Conservation (phyloP, 1,140 invertebrate species). For the Listronotus oregonensis region DNA sequence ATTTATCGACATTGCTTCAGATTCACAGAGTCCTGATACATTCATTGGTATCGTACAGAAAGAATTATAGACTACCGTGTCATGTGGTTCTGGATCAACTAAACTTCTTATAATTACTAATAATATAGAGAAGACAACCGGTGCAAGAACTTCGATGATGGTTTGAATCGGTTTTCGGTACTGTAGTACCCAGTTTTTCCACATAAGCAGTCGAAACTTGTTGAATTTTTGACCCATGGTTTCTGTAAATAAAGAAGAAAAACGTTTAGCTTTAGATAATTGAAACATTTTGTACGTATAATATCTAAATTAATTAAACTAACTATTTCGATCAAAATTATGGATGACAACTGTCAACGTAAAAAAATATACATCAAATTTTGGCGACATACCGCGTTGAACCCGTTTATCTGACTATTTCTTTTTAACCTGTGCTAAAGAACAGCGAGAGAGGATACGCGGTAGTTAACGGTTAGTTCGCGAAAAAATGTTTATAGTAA, state of each 20-base stretch:
- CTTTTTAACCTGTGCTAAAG: no score
- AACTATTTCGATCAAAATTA: no score
- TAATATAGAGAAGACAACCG: conserved; percentile 71
- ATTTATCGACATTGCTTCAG: background rate
- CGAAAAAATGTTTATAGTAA: no score
- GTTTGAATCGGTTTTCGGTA: conserved; percentile 73
- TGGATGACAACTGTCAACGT: no score
- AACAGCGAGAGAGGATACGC: no score
- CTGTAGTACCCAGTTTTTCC: conserved; percentile 85
- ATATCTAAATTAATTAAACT: no score
- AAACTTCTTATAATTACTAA: conserved; percentile 68
- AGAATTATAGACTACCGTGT: conserved; percentile 48
- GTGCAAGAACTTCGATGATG: conserved; percentile 70
- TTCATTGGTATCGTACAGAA: conserved; percentile 39
- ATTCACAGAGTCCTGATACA: background rate
- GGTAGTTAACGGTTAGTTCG: no score
- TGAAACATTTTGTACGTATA: no score
- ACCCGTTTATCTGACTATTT: no score
- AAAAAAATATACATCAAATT: no score
- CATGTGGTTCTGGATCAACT: conserved; percentile 53
- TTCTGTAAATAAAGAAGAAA: conserved; percentile 19
- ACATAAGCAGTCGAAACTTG: conserved; percentile 73
- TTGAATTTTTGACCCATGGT: conserved; percentile 55
- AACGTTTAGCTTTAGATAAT: no score
- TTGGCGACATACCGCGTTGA: no score